These are phyloP conservation scores for Cephalopachus bancanus DNA, from an alignment of 2,797 vertebrate species.

Conservation along the genomic window DNA sequence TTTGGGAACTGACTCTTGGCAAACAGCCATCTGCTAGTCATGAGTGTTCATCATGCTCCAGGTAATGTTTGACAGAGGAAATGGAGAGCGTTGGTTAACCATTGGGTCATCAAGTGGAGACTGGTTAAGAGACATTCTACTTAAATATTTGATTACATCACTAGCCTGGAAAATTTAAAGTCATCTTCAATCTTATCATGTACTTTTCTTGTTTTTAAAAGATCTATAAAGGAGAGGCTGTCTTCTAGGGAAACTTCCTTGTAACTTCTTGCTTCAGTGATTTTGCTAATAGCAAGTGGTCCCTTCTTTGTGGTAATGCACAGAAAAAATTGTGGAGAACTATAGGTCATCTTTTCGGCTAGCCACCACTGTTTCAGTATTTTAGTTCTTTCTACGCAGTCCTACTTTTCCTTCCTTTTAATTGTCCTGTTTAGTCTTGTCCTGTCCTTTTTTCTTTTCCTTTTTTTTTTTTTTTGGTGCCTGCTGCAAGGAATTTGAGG, in stretches of 20 bases:
- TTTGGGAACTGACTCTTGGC: not conserved
- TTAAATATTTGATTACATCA: not conserved
- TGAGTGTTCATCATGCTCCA: not conserved
- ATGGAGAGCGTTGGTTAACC: not conserved
- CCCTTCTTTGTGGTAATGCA: not conserved
- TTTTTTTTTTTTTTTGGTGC: no score
- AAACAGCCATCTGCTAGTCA: not conserved
- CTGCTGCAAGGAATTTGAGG: no score
- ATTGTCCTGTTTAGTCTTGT: not conserved
- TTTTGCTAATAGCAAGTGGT: not conserved
- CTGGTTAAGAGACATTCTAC: not conserved
- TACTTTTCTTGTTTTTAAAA: not conserved
- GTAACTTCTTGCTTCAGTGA: not conserved
- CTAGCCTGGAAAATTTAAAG: not conserved
- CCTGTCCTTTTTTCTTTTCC: not conserved
- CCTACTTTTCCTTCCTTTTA: not conserved
- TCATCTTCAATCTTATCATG: not conserved
- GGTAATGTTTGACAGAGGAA: not conserved
- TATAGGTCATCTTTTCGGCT: not conserved
- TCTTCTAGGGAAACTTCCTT: not conserved
- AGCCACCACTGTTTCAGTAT: not conserved
- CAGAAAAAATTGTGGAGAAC: not conserved
- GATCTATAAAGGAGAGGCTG: not conserved
- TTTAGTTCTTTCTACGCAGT: conserved; percentile 6
- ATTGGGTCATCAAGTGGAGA: not conserved